Conservation (phyloP, 2,113 vertebrate genomes). For the Kryptolebias marmoratus region DNA sequence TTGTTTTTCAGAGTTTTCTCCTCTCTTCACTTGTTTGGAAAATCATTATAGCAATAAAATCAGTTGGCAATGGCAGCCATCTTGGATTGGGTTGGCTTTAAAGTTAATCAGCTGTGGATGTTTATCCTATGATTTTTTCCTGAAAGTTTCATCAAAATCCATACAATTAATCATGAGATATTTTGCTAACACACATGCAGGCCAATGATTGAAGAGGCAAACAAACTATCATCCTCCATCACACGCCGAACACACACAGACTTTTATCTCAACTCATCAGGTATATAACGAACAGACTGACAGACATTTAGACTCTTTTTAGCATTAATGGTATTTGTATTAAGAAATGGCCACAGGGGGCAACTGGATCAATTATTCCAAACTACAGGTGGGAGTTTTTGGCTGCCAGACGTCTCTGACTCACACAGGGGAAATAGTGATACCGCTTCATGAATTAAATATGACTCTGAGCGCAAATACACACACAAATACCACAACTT, state of each 20-base stretch:
- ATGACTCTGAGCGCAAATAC: slow-evolving; percentile 42
- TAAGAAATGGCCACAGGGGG: slow-evolving; percentile 46
- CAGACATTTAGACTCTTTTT: slow-evolving; percentile 16
- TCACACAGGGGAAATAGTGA: slow-evolving; percentile 57
- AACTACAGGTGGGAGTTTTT: slow-evolving; percentile 68
- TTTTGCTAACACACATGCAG: not conserved
- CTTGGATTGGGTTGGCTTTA: no score
- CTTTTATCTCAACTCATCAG: not conserved
- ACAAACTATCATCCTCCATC: not conserved
- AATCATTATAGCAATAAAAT: not conserved
- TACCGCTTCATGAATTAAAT: slow-evolving; percentile 69
- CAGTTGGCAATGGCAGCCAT: not conserved
- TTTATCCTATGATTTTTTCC: no score
- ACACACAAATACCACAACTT: slow-evolving; percentile 10
- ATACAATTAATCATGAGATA: no score
- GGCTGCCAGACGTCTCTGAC: slow-evolving; percentile 62
- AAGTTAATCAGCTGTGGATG: no score
- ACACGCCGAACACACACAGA: no score
- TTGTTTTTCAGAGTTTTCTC: no score
- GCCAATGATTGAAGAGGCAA: no score
- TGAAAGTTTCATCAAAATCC: no score
- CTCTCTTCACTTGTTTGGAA: not conserved
- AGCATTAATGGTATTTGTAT: slow-evolving; percentile 45
- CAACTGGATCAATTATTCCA: slow-evolving; percentile 60
- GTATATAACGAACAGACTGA: not conserved